These are phyloP conservation scores for Busseola fusca DNA, from an alignment of 2,888 invertebrate species.

Conservation along the genomic window DNA sequence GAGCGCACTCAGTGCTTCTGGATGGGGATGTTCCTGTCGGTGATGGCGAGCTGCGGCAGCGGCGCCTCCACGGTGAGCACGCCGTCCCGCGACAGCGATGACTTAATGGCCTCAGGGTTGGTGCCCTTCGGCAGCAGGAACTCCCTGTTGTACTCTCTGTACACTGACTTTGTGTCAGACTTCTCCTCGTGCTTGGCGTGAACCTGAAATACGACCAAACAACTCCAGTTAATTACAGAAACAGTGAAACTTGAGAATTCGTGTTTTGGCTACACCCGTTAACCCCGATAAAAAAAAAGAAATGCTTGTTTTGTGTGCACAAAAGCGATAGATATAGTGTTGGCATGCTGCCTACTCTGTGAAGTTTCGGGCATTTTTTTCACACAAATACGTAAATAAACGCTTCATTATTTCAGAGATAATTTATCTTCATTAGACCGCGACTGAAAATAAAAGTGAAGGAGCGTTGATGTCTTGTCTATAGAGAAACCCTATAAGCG, in stretches of 20 bases:
- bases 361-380: constrained; percentile 70
- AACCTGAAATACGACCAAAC: constrained; percentile 90
- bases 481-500: constrained; percentile 30
- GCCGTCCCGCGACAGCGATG: constrained; percentile 98
- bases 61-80: constrained; percentile 99
- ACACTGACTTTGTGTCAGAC: constrained; percentile 98
- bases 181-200: constrained; percentile 99
- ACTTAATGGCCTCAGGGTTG: constrained; percentile 98
- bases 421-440: constrained; percentile 75
- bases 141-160: constrained; percentile 99
- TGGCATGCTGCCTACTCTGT: constrained; percentile 77
- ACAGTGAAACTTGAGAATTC: constrained; percentile 34
- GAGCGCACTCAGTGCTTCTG: constrained; percentile 87
- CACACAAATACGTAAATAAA: constrained; percentile 70
- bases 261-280: constrained; percentile 63
- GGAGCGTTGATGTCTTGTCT: constrained; percentile 43
- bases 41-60: constrained; percentile 94
- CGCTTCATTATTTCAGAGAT: constrained; percentile 69
- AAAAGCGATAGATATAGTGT: constrained; percentile 67
- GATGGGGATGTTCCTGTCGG: constrained; percentile 95
- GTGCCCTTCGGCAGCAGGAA: constrained; percentile 99
- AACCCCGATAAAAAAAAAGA: constrained; percentile 70
- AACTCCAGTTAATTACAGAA: constrained; percentile 33
- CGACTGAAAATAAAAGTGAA: constrained; percentile 59
- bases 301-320: constrained; percentile 60